A percentile compares a stretch with the other conserved stretches of the same genome.
Conservation (phyloP, 2,888 invertebrate species). For the Mythimna ferrago region DNA sequence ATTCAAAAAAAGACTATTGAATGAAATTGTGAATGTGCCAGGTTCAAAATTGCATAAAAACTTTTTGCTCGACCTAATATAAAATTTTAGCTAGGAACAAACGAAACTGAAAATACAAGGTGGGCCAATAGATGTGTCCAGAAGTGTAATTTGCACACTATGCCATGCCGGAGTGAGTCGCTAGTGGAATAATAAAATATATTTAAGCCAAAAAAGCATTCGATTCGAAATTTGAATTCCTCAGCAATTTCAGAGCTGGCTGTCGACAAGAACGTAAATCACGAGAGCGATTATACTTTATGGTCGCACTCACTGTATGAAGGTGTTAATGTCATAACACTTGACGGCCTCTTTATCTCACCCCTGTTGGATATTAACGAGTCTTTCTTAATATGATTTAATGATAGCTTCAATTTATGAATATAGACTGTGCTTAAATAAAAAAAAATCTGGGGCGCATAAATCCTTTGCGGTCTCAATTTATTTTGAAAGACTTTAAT, state of each 20-base stretch:
- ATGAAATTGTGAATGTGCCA: too few relatives aligned
- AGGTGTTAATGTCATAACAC: slow-evolving; percentile 81
- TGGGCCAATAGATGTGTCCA: too few relatives aligned
- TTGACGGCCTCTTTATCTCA: slow-evolving; percentile 72
- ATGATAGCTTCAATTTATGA: slow-evolving; percentile 60
- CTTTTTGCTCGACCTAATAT: too few relatives aligned
- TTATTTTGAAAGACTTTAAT: background rate
- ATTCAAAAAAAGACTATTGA: too few relatives aligned
- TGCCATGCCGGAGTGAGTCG: background rate
- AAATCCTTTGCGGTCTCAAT: background rate
- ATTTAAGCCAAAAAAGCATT: background rate
- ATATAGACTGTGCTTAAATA: slow-evolving; percentile 18
- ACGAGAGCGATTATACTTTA: slow-evolving; percentile 76
- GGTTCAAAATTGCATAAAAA: too few relatives aligned
- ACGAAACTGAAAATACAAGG: too few relatives aligned
- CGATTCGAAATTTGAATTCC: slow-evolving; percentile 8
- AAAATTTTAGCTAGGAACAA: too few relatives aligned
- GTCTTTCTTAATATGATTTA: slow-evolving; percentile 71
- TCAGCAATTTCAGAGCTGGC: slow-evolving; percentile 30
- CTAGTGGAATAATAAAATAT: background rate
- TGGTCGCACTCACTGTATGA: slow-evolving; percentile 70
- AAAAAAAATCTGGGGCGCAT: slow-evolving; percentile 20
- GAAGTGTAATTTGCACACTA: too few relatives aligned
- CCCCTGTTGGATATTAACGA: slow-evolving; percentile 72
- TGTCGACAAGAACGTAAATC: slow-evolving; percentile 72